These are phyloP conservation scores for Cepphus grylle DNA, from an alignment of 2,113 vertebrate species.

Conservation along the genomic window DNA sequence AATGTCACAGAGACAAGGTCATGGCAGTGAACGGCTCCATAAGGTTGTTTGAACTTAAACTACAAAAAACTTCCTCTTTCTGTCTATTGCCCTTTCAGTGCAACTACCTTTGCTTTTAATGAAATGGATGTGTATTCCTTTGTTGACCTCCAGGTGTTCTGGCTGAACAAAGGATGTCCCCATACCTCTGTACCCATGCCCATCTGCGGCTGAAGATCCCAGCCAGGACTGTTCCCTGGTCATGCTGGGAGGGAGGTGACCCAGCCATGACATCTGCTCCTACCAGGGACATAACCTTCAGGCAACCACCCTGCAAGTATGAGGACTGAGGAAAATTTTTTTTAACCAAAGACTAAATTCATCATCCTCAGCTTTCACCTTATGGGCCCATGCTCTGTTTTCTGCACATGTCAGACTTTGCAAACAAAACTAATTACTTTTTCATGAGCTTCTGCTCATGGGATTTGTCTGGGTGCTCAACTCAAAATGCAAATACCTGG, in stretches of 20 bases:
- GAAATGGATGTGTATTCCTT: neutral
- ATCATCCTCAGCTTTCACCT: neutral
- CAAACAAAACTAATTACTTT: neutral
- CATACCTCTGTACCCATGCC: neutral
- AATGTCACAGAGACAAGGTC: neutral
- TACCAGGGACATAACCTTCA: accelerated
- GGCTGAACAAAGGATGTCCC: neutral
- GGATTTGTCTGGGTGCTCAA: neutral
- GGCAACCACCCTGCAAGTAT: neutral
- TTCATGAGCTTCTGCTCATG: neutral
- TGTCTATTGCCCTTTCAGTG: neutral
- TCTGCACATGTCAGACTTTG: neutral
- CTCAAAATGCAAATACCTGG: neutral
- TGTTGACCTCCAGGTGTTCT: neutral
- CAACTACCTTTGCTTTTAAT: neutral
- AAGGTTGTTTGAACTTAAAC: neutral
- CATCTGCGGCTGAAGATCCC: neutral
- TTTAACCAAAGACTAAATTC: neutral
- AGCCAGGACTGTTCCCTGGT: neutral
- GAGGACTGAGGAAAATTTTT: accelerated
- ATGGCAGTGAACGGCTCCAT: neutral
- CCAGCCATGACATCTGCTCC: neutral
- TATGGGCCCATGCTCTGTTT: neutral
- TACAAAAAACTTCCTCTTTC: neutral
- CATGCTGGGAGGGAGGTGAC: neutral